Conservation (phyloP, 2,888 invertebrate species). For the Chrysolina oricalcia region DNA sequence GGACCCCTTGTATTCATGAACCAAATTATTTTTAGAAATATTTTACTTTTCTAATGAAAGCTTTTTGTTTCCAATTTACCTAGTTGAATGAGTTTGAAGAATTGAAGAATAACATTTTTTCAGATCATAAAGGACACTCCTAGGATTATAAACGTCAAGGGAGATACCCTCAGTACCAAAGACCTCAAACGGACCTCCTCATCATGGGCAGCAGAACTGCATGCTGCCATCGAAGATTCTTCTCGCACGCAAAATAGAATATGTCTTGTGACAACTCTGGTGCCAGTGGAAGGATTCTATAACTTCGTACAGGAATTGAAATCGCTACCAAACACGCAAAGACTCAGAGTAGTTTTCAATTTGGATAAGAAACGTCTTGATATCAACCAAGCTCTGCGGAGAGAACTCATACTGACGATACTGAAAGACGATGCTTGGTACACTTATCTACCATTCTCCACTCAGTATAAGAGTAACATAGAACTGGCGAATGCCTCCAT, state of each 20-base stretch:
- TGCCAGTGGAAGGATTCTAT: conserved; percentile 66
- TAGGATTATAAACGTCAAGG: conserved; percentile 60
- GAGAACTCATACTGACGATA: conserved; percentile 87
- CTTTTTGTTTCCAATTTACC: too few species aligned
- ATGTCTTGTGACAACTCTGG: conserved; percentile 62
- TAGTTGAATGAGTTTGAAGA: too few species aligned
- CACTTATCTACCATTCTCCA: conserved; percentile 62
- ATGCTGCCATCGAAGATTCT: conserved; percentile 53
- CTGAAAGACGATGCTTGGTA: conserved; percentile 73
- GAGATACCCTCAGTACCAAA: conserved; percentile 64
- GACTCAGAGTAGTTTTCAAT: conserved; percentile 74
- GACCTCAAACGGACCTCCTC: conserved; percentile 63
- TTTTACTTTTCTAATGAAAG: too few species aligned
- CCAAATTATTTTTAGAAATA: too few species aligned
- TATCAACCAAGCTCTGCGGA: conserved; percentile 78
- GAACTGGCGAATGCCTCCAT: conserved; percentile 3
- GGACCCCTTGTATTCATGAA: too few species aligned
- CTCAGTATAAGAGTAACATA: conserved; percentile 58
- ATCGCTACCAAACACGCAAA: conserved; percentile 56
- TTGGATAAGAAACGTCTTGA: conserved; percentile 77
- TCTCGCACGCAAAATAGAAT: conserved; percentile 56
- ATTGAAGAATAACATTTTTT: conserved; percentile 37
- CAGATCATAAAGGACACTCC: conserved; percentile 54
- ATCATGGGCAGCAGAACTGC: conserved; percentile 65
- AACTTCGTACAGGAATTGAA: conserved; percentile 65